Evolutionary conservation across 2,888 invertebrate species (phyloP).

Genomic region (Meliscaeva auricollis): DNA sequence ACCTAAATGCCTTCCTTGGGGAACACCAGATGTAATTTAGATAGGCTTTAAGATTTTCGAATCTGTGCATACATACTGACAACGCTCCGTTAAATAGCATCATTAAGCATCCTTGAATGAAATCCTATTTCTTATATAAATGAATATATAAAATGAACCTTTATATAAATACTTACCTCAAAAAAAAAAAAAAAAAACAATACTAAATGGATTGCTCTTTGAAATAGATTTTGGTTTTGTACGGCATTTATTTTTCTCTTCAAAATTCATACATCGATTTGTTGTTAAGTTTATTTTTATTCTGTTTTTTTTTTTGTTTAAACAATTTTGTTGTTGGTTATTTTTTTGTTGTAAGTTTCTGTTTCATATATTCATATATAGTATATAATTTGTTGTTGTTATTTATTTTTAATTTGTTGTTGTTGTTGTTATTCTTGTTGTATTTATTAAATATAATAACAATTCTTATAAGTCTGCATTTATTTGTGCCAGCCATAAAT

Average conservation of each 20-base stretch:
- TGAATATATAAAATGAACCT: no score
- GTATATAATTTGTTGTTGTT: conserved; percentile 17
- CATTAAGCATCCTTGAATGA: no score
- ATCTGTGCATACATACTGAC: no score
- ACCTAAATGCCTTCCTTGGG: no score
- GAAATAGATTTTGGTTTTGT: conserved; percentile 16
- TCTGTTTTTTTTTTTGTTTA: not conserved
- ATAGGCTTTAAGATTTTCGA: no score
- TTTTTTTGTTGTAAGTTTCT: conserved; percentile 36
- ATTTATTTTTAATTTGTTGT: conserved; percentile 6
- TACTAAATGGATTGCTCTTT: no score
- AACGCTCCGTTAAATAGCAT: no score
- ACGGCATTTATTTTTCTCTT: conserved; percentile 50
- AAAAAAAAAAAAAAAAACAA: no score
- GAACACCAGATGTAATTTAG: no score
- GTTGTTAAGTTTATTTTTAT: conserved; percentile 38
- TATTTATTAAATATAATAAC: conserved; percentile 61
- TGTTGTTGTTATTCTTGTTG: conserved; percentile 8
- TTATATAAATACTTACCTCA: no score
- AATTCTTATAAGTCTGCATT: conserved; percentile 72
- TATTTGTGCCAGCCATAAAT: conserved; percentile 71
- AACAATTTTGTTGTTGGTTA: conserved; percentile 34
- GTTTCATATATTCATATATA: conserved; percentile 30
- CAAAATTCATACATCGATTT: conserved; percentile 30
- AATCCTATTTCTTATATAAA: no score